Conservation (phyloP, 2,888 invertebrate species). For the Caenorhabditis uteleia region DNA sequence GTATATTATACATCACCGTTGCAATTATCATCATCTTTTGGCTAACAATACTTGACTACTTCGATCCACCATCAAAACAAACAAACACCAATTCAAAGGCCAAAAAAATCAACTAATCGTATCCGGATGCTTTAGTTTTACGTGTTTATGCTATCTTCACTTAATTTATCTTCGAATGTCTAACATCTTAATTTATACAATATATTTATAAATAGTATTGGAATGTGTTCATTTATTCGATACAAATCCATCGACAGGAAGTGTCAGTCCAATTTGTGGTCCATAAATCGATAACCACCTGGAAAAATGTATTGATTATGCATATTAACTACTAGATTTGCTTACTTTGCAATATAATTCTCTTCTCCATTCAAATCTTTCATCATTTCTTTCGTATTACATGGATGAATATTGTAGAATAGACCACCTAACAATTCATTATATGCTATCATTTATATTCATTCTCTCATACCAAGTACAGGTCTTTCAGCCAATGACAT, state of each 20-base stretch:
- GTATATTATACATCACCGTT: slow-evolving; percentile 63
- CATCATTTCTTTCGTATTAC: slow-evolving; percentile 55
- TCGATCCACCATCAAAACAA: slow-evolving; percentile 40
- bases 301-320: slow-evolving; percentile 20
- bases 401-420: slow-evolving; percentile 65
- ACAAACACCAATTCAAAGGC: too few species aligned
- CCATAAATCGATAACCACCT: slow-evolving; percentile 56
- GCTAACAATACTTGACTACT: slow-evolving; percentile 49
- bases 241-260: slow-evolving; percentile 17
- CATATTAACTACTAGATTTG: not conserved
- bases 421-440: slow-evolving; percentile 50
- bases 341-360: slow-evolving; percentile 49
- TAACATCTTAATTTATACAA: not conserved
- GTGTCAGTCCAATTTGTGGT: slow-evolving; percentile 30
- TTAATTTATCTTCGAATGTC: too few species aligned
- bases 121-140: too few species aligned
- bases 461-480: too few species aligned
- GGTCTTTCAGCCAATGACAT: slow-evolving; percentile 23
- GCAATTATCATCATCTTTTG: slow-evolving; percentile 53
- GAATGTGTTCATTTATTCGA: not conserved
- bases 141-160: too few species aligned
- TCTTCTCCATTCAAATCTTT: slow-evolving; percentile 37
- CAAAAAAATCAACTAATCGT: too few species aligned
- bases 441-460: too few species aligned
- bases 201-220: not conserved